Percentiles rank a stretch among this genome's conserved stretches.
phyloP scores from a whole-genome alignment of 2,888 invertebrate species.

The Amblyjoppa proteus region DNA sequence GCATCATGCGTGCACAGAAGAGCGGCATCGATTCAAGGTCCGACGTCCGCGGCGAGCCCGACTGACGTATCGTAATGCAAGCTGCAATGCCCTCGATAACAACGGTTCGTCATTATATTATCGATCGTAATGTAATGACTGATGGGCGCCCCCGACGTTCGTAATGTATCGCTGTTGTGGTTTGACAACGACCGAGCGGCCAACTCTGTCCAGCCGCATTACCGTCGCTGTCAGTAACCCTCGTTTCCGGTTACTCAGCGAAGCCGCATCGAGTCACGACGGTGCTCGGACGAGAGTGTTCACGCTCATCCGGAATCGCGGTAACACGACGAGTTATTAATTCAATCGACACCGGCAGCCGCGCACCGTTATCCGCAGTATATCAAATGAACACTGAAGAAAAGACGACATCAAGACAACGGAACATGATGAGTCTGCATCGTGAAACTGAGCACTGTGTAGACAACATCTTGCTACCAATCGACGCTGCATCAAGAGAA shows the following conservation, averaged over 20 bases:
- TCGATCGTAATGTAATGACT: constrained; percentile 43
- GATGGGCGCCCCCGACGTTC: constrained; percentile 19
- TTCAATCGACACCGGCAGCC: background rate
- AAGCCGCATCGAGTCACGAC: constrained; percentile 48
- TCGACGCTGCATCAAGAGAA: no score
- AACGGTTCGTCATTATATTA: constrained; percentile 70
- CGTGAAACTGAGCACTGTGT: no score
- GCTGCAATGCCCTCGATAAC: constrained; percentile 75
- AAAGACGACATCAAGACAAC: background rate
- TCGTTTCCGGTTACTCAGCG: constrained; percentile 58
- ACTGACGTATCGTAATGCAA: constrained; percentile 14
- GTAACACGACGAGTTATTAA: constrained; percentile 21
- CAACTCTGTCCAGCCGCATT: constrained; percentile 16
- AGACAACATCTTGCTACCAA: no score
- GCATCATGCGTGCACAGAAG: constrained; percentile 73
- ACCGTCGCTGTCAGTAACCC: constrained; percentile 51
- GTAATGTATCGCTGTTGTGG: constrained; percentile 38
- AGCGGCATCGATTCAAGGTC: constrained; percentile 79
- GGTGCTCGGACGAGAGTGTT: constrained; percentile 31
- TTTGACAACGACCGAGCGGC: constrained; percentile 1
- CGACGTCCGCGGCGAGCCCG: constrained; percentile 64
- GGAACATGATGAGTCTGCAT: background rate
- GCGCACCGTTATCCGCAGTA: background rate
- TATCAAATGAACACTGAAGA: background rate
- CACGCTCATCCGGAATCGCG: constrained; percentile 42